phyloP scores from a whole-genome alignment of 2,888 invertebrate species.

The Ommatoiulus sabulosus region DNA sequence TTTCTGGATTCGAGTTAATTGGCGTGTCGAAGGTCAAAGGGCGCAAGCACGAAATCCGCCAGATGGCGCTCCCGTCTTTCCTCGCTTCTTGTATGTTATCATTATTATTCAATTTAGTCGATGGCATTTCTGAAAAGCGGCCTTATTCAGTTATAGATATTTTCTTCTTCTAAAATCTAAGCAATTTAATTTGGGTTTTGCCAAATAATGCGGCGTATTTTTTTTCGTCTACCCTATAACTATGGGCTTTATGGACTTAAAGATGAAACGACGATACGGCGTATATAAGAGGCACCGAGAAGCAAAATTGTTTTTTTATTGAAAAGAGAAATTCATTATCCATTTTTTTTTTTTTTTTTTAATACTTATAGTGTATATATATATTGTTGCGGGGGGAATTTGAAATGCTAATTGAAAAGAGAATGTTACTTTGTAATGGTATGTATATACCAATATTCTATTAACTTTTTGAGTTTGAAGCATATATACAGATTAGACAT shows the following conservation, averaged over 20 bases:
- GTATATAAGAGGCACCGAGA: neutral
- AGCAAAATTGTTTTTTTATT: neutral
- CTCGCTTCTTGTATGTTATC: neutral
- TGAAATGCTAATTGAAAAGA: neutral
- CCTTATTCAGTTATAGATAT: neutral
- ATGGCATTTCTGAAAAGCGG: slow-evolving; percentile 36
- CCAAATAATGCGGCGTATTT: slow-evolving; percentile 36
- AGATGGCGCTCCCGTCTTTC: neutral
- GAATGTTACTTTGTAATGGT: no score
- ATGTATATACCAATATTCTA: no score
- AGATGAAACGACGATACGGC: neutral
- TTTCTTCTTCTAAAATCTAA: slow-evolving; percentile 25
- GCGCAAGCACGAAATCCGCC: neutral
- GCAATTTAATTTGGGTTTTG: slow-evolving; percentile 36
- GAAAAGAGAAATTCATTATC: slow-evolving; percentile 36
- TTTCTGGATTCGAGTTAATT: no score
- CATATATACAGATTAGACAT: no score
- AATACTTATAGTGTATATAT: neutral
- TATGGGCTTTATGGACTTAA: slow-evolving; percentile 1
- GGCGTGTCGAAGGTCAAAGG: no score
- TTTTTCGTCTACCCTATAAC: neutral
- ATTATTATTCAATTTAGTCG: slow-evolving; percentile 36
- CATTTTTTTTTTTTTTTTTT: neutral
- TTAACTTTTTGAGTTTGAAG: no score
- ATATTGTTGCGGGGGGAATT: neutral